Evolutionary conservation across 2,797 vertebrate species (phyloP).

Genomic region (Sebastes kiyomatsui): DNA sequence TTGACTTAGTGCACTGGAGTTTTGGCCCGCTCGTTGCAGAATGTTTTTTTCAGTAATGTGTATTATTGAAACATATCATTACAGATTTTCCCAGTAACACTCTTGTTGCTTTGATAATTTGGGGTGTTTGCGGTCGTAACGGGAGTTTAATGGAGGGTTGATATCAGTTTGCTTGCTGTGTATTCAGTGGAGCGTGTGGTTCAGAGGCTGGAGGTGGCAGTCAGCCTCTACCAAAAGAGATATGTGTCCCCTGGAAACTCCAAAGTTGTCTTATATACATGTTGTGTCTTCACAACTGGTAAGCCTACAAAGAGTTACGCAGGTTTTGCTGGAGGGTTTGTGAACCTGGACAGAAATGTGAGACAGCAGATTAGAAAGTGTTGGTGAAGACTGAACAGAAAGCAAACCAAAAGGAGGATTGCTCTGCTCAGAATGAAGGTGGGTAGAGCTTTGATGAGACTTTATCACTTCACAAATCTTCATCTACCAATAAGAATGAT

Average conservation of each 20-base stretch:
- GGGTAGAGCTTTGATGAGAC: background rate
- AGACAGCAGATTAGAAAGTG: background rate
- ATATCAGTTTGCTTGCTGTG: background rate
- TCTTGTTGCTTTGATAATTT: background rate
- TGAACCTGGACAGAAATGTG: background rate
- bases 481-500: background rate
- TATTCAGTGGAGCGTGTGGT: background rate
- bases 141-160: background rate
- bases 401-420: background rate
- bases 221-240: background rate
- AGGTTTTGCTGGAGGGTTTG: background rate
- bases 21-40: no score
- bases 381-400: background rate
- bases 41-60: no score
- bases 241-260: background rate
- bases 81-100: background rate
- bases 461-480: background rate
- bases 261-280: background rate
- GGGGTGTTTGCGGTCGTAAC: background rate
- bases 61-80: no score
- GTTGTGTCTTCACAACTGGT: background rate
- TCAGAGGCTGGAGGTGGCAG: background rate
- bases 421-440: background rate
- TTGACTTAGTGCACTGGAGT: fast-evolving
- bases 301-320: background rate